Conservation (phyloP, 2,113 vertebrate species). For the Daphoenositta chrysoptera region DNA sequence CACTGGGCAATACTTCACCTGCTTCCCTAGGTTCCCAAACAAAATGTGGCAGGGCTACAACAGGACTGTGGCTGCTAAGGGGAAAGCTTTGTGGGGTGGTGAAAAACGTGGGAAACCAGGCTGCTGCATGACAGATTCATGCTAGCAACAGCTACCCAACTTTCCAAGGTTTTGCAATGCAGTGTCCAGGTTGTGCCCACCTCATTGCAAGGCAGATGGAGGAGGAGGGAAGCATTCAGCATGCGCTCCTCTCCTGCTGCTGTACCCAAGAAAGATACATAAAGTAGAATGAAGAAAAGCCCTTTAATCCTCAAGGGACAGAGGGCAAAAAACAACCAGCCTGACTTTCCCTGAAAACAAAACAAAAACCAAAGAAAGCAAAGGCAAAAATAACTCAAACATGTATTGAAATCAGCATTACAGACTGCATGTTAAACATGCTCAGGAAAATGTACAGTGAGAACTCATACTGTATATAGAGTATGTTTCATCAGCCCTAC, state of each 20-base stretch:
- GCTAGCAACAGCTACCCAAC: background rate
- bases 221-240: background rate
- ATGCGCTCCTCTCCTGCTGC: background rate
- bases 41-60: background rate
- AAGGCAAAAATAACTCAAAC: background rate
- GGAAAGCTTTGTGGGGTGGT: background rate
- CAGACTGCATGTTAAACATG: background rate
- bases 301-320: background rate
- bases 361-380: background rate
- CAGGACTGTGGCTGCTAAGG: background rate
- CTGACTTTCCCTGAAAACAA: background rate
- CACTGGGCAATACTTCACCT: background rate
- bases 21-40: background rate
- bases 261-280: background rate
- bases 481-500: constrained; percentile 45
- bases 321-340: background rate
- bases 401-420: background rate
- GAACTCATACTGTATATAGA: background rate
- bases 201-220: background rate
- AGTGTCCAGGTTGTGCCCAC: background rate
- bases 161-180: background rate
- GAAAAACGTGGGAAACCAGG: background rate
- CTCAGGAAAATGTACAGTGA: background rate
- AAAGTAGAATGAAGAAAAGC: background rate
- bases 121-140: background rate